Evolutionary conservation across 2,888 invertebrate species (phyloP).

Genomic region (Zele albiditarsus): DNA sequence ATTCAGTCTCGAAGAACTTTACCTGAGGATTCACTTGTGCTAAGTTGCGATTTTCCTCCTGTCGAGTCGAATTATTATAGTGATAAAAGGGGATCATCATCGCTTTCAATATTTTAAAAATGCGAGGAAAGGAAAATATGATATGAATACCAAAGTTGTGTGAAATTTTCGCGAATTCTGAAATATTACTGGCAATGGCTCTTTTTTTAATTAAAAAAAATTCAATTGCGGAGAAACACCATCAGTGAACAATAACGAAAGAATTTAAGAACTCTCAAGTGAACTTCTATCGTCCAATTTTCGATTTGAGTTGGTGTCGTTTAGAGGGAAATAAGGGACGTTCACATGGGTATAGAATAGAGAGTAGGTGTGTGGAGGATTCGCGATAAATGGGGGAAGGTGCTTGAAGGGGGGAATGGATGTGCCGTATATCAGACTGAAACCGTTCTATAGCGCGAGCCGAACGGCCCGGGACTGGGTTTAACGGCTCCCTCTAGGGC

Average conservation of each 20-base stretch:
- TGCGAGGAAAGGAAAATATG: background rate
- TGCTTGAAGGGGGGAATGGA: constrained; percentile 52
- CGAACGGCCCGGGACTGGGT: constrained; percentile 66
- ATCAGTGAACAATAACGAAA: background rate
- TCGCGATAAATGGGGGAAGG: constrained; percentile 22
- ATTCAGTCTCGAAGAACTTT: constrained; percentile 6
- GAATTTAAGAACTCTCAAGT: constrained; percentile 19
- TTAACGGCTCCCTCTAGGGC: constrained; percentile 72
- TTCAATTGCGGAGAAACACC: background rate
- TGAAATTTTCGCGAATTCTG: background rate
- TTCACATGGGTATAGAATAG: background rate
- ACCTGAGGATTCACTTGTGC: constrained; percentile 17
- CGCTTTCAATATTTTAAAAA: background rate
- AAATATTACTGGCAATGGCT: too few relatives aligned
- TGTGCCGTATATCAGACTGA: constrained; percentile 66
- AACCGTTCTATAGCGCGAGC: constrained; percentile 54
- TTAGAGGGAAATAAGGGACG: constrained; percentile 45
- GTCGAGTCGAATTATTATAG: background rate
- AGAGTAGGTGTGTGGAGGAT: constrained; percentile 38
- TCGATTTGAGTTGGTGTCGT: constrained; percentile 33
- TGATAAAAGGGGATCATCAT: background rate
- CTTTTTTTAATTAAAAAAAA: too few relatives aligned
- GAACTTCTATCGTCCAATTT: constrained; percentile 35
- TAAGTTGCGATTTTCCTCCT: background rate
- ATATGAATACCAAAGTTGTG: background rate